Conservation (phyloP, 2,797 vertebrate genomes). For the Myripristis jacobus region DNA sequence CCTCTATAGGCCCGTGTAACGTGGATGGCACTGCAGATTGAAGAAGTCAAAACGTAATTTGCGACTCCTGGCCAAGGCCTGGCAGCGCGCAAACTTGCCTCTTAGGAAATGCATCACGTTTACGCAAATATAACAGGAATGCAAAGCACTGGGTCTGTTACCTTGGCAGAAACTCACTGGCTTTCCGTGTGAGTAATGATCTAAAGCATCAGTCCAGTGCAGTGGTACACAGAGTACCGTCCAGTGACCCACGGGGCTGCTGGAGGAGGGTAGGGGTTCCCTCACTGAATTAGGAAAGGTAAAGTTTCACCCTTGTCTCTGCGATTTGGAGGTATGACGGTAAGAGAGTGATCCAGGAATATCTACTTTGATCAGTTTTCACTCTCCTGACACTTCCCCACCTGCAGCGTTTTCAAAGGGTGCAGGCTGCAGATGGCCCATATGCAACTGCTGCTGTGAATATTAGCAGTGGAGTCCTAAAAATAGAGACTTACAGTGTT, state of each 20-base stretch:
- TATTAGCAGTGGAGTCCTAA: no score
- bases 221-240: not conserved
- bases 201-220: not conserved
- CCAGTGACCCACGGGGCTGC: not conserved
- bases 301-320: not conserved
- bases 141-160: slow-evolving; percentile 66
- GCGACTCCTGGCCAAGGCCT: slow-evolving; percentile 39
- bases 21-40: not conserved
- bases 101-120: slow-evolving; percentile 62
- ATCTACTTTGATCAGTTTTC: not conserved
- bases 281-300: not conserved
- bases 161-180: slow-evolving; percentile 26
- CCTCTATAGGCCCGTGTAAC: not conserved
- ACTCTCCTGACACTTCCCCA: no score
- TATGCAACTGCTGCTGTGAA: no score
- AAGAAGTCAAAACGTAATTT: slow-evolving; percentile 10
- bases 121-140: slow-evolving; percentile 77
- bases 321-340: not conserved
- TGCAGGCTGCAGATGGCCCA: no score
- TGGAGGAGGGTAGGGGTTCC: not conserved
- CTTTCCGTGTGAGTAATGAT: no score
- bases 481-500: no score
- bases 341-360: not conserved
- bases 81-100: slow-evolving; percentile 37
- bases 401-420: no score